A percentile compares a stretch with the other conserved stretches of the same genome.
Conservation (phyloP, 1,140 invertebrate genomes). For the Yoshiicerus persimilis region DNA sequence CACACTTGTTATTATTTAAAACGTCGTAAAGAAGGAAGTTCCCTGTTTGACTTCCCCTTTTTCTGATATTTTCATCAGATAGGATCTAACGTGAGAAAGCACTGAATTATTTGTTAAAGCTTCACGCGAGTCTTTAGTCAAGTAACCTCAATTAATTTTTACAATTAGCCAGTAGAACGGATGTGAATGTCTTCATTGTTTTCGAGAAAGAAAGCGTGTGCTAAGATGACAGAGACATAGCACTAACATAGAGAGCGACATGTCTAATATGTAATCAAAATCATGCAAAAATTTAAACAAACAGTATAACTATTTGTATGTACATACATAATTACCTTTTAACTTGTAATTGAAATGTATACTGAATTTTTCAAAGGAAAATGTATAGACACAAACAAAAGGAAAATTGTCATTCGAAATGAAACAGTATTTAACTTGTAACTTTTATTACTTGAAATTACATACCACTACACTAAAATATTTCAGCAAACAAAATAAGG, state of each 20-base stretch:
- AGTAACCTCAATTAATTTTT: constrained; percentile 7
- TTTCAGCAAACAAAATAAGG: no score
- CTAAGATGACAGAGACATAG: background rate
- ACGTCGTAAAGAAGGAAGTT: background rate
- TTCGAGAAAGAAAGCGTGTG: constrained; percentile 11
- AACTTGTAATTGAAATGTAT: background rate
- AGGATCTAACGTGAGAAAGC: constrained; percentile 1
- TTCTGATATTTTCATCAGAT: background rate
- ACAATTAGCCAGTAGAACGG: background rate
- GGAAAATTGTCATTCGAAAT: no score
- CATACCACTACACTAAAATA: no score
- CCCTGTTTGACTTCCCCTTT: background rate
- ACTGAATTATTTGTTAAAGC: background rate
- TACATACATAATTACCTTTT: background rate
- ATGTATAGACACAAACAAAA: no score
- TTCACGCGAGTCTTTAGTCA: background rate
- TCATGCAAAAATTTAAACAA: background rate
- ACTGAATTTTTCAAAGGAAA: no score
- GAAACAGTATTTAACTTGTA: no score
- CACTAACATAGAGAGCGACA: background rate
- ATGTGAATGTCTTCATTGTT: constrained; percentile 2
- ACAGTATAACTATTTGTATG: background rate
- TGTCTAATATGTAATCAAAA: background rate
- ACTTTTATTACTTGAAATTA: no score
- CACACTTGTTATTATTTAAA: background rate